A percentile compares a stretch with the other conserved stretches of the same genome.
Conservation (phyloP, 2,797 vertebrate genomes). For the Phalloptychus januarius region DNA sequence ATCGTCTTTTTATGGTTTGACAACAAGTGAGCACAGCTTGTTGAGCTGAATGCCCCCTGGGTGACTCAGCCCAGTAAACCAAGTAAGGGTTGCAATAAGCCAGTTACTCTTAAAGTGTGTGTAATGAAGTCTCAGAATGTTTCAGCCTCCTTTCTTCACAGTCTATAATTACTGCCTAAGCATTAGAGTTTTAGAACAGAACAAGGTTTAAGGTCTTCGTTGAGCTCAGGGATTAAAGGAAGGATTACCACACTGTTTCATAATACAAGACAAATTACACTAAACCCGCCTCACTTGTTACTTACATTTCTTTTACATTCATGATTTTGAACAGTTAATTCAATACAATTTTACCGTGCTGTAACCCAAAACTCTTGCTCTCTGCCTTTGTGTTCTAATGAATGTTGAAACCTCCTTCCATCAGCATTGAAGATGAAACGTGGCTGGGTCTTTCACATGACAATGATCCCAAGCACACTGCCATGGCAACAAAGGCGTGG, state of each 20-base stretch:
- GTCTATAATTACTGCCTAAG: constrained; percentile 14
- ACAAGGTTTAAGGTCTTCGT: constrained; percentile 5
- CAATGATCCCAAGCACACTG: too few species aligned
- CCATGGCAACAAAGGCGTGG: too few species aligned
- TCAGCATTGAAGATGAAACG: too few species aligned
- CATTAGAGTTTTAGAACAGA: constrained; percentile 8
- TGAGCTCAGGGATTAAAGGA: constrained; percentile 16
- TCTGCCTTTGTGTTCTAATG: background rate
- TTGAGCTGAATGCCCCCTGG: background rate
- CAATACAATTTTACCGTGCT: background rate
- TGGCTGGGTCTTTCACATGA: too few species aligned
- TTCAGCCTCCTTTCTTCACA: constrained; percentile 12
- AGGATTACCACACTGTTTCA: constrained; percentile 6
- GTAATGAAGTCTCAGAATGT: constrained; percentile 2
- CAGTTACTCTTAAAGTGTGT: constrained; percentile 3
- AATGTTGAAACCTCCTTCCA: too few species aligned
- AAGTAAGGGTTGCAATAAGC: background rate
- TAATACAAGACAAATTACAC: constrained; percentile 10
- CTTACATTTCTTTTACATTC: background rate
- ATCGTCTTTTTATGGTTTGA: background rate
- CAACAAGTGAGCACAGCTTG: background rate
- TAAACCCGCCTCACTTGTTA: background rate
- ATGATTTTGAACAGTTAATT: background rate
- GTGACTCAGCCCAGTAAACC: background rate
- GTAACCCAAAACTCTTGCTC: background rate